Percentiles rank a stretch among this genome's conserved stretches.
These are phyloP conservation scores for Apodemia mormo DNA, from an alignment of 2,888 invertebrate species.

Conservation along the genomic window DNA sequence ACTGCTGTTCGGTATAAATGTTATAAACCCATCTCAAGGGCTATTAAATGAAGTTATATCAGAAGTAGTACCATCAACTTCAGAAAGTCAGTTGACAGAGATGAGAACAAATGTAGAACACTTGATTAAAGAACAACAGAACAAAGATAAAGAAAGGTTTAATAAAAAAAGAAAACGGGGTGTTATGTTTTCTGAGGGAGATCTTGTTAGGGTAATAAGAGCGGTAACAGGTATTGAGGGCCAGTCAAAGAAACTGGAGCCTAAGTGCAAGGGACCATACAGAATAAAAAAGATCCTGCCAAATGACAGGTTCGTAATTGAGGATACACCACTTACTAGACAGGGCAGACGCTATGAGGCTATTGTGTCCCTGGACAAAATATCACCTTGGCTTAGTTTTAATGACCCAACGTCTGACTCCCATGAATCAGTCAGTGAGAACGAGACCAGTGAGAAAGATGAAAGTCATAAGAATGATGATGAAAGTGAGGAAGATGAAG, in stretches of 20 bases:
- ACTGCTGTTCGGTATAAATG: conserved; percentile 25
- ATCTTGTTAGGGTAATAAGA: conserved; percentile 32
- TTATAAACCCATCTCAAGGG: background rate
- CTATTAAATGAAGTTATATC: conserved; percentile 23
- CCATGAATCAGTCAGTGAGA: conserved; percentile 3
- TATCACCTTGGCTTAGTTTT: conserved; percentile 24
- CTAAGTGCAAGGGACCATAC: conserved; percentile 32
- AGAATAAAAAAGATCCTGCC: conserved; percentile 27
- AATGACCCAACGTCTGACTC: background rate
- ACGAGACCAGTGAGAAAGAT: no score
- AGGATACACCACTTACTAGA: conserved; percentile 25
- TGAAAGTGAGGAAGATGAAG: no score
- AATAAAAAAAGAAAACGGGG: conserved; percentile 28
- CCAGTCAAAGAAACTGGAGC: conserved; percentile 33
- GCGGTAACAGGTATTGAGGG: conserved; percentile 26
- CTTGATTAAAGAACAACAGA: conserved; percentile 30
- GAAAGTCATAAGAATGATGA: no score
- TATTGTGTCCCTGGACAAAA: conserved; percentile 21
- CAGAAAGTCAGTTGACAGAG: conserved; percentile 7
- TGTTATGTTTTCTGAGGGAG: conserved; percentile 26
- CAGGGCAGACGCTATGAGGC: conserved; percentile 18
- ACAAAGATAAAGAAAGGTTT: conserved; percentile 27
- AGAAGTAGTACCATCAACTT: background rate
- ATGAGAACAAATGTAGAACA: conserved; percentile 24
- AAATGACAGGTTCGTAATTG: conserved; percentile 27